A percentile compares a stretch with the other conserved stretches of the same genome.
Conservation (phyloP, 2,797 vertebrate genomes). For the Arctocebus calabarensis region DNA sequence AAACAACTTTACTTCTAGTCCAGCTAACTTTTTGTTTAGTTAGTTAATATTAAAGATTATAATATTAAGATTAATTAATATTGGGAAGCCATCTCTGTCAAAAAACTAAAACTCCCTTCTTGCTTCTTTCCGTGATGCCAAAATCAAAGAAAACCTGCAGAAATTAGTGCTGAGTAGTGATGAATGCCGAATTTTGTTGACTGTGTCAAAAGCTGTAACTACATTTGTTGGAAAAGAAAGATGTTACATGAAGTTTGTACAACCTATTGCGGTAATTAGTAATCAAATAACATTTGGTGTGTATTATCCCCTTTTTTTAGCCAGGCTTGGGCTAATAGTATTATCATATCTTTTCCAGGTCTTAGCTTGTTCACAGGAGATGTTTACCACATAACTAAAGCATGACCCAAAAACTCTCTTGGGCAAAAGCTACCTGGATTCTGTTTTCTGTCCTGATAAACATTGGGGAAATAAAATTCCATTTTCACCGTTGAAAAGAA, state of each 20-base stretch:
- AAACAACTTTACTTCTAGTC: not conserved
- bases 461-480: conserved; percentile 60
- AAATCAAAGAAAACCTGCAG: conserved; percentile 5
- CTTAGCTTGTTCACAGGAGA: conserved; percentile 36
- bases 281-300: not conserved
- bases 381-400: conserved; percentile 26
- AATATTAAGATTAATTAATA: conserved; percentile 45
- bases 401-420: conserved; percentile 50
- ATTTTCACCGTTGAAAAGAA: conserved; percentile 49
- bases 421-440: conserved; percentile 62
- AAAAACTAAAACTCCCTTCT: conserved; percentile 4
- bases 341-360: conserved; percentile 20
- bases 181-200: not conserved
- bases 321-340: conserved; percentile 20
- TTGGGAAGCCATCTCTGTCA: not conserved
- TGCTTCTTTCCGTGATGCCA: not conserved
- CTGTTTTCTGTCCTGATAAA: conserved; percentile 58
- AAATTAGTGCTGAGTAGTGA: not conserved
- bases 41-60: conserved; percentile 32
- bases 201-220: conserved; percentile 37
- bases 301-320: conserved; percentile 17
- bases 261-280: conserved; percentile 40
- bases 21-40: not conserved
- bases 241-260: not conserved
- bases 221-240: conserved; percentile 42